These are phyloP conservation scores for Pempheris klunzingeri DNA, from an alignment of 2,797 vertebrate species.

Conservation along the genomic window DNA sequence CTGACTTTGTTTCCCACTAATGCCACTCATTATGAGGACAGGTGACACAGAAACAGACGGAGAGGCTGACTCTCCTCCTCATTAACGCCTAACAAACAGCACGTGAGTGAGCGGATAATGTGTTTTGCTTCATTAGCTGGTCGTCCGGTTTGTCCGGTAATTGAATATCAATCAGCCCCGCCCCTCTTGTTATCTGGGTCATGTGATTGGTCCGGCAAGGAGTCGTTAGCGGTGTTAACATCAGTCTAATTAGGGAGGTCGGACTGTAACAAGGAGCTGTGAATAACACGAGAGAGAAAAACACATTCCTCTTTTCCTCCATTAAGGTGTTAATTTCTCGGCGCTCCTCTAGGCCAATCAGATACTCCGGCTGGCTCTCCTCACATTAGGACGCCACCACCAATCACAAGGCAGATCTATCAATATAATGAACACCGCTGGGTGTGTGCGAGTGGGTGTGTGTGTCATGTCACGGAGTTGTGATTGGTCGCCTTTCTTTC, in stretches of 20 bases:
- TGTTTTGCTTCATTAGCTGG: constrained; percentile 18
- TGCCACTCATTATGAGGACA: constrained; percentile 18
- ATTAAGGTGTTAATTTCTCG: constrained; percentile 5
- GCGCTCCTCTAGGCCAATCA: constrained; percentile 45
- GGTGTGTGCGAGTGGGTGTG: not conserved
- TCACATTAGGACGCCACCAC: constrained; percentile 20
- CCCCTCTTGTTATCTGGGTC: constrained; percentile 15
- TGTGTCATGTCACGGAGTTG: not conserved
- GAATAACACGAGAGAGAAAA: not conserved
- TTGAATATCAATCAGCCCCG: constrained; percentile 17
- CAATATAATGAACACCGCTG: constrained; percentile 42
- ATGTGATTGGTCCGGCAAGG: constrained; percentile 27
- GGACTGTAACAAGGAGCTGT: not conserved
- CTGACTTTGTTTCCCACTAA: constrained; percentile 35
- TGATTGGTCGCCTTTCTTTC: constrained; percentile 29
- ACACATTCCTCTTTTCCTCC: not conserved
- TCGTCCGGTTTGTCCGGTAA: not conserved
- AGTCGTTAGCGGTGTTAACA: constrained; percentile 8
- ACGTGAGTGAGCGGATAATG: not conserved
- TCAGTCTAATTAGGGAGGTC: constrained; percentile 19
- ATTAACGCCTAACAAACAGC: not conserved
- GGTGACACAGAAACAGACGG: constrained; percentile 13
- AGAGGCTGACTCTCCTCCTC: not conserved
- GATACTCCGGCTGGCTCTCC: constrained; percentile 16
- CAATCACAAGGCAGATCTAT: constrained; percentile 58